Evolutionary conservation across 2,113 vertebrate species (phyloP).

Genomic region (Scortum barcoo): DNA sequence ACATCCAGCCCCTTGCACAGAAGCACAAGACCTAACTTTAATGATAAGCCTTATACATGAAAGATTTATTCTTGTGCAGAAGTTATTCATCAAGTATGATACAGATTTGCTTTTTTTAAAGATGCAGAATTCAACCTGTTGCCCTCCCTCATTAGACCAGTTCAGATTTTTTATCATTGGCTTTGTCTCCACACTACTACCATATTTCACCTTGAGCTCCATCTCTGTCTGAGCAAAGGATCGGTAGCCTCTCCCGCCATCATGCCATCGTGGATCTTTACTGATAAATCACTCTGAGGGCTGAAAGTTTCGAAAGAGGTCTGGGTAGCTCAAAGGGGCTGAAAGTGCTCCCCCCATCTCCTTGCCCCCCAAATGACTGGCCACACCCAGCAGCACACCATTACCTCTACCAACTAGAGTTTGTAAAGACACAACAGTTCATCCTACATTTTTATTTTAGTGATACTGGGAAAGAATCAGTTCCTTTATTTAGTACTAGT

Average conservation of each 20-base stretch:
- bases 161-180: slow-evolving; percentile 23
- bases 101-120: neutral
- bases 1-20: neutral
- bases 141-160: neutral
- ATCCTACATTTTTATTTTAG: neutral
- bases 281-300: slow-evolving; percentile 45
- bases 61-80: neutral
- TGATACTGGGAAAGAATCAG: neutral
- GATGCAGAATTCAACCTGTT: neutral
- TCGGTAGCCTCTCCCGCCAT: slow-evolving; percentile 23
- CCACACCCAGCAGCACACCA: neutral
- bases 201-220: slow-evolving; percentile 10
- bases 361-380: neutral
- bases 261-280: slow-evolving; percentile 25
- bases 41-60: neutral
- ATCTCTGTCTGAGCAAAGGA: slow-evolving; percentile 16
- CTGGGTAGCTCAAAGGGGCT: slow-evolving; percentile 18
- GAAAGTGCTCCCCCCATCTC: neutral
- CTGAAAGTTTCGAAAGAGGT: slow-evolving; percentile 43
- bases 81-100: neutral
- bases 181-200: slow-evolving; percentile 19
- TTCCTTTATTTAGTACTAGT: no score
- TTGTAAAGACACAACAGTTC: neutral
- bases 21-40: neutral
- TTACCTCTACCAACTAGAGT: neutral